Percentiles rank a stretch among this genome's conserved stretches.
Evolutionary conservation across 2,113 vertebrate genomes (phyloP).

Genomic region (Myiozetetes cayanensis): DNA sequence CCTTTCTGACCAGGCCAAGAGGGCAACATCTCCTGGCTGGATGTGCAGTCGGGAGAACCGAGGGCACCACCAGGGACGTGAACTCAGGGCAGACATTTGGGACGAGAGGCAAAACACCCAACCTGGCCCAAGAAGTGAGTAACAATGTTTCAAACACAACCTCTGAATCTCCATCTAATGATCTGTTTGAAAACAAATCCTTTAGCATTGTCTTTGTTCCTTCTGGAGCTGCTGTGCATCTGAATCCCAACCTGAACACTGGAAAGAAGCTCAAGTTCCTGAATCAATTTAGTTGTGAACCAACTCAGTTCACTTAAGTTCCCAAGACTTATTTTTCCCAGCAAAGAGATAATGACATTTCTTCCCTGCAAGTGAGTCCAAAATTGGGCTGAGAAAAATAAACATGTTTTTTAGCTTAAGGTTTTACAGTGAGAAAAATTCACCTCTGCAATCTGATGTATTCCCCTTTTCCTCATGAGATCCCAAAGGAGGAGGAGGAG

Average conservation of each 20-base stretch:
- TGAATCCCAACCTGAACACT: background rate
- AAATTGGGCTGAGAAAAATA: background rate
- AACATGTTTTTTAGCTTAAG: background rate
- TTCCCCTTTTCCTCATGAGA: background rate
- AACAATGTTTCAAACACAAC: background rate
- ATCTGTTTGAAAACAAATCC: background rate
- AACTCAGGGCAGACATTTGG: background rate
- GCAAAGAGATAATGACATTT: background rate
- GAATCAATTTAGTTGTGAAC: background rate
- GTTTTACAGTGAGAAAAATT: background rate
- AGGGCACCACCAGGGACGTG: background rate
- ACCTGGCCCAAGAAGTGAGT: background rate
- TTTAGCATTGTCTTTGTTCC: background rate
- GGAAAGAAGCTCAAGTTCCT: background rate
- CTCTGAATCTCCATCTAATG: background rate
- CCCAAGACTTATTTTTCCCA: background rate
- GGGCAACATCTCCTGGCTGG: background rate
- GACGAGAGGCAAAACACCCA: background rate
- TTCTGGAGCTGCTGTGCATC: background rate
- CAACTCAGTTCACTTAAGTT: background rate
- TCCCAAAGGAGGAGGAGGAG: background rate
- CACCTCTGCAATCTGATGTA: background rate
- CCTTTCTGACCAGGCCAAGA: background rate
- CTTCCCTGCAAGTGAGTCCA: background rate
- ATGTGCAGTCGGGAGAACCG: background rate